Base-by-base conservation (phyloP, 1,140 invertebrate genomes). In the Atta colombica region DNA sequence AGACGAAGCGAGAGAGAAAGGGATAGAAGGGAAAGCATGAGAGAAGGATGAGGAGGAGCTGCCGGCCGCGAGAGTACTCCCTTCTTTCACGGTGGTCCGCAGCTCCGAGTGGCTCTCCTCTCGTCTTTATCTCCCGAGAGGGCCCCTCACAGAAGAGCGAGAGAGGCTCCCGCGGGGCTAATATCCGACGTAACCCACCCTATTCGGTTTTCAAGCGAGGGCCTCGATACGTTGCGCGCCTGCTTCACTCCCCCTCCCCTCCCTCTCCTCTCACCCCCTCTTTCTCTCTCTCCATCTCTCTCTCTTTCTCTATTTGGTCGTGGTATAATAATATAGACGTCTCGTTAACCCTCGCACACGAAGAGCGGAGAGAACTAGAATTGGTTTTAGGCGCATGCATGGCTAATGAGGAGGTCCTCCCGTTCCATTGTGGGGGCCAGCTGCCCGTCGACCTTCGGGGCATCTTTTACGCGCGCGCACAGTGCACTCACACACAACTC, bases 241-340 rank as follows among this genome's bases (percentile, higher is more conserved):
- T 68, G 84, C 65, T 68, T 72, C 8, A 60, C 80, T 82, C 53
- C 58, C 35, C 7, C 35, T 39, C 39, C 7, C 10, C 39, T 39
- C 39, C 1, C 8, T 8, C 8, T 45, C 39, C 39, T 10, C 39
- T 7, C 39, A 1, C 39, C 39, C 7, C 8, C 35, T 45, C 39
- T 45, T 8, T 45, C 10, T 45, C 39, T 60, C 25, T 82, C 78
- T 58, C 35, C 58, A 21, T 45, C 49, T 63, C 77, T 58, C 16
- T 28, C 66, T n/a, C 14, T 60, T 63, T 51, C n/a, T 66, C 61
- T 18, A 21, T 31, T 68, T 49, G 39, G 58, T 82, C 89, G 92
- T 71, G 88, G 81, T 91, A 94, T 95, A 94, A 94, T 95, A 94
- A 95, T 95, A 95, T 94, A 95, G 94, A 95, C 93, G 92, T 95